Base-by-base conservation (phyloP, 1,140 invertebrate genomes). In the Cecropterus lyciades region DNA sequence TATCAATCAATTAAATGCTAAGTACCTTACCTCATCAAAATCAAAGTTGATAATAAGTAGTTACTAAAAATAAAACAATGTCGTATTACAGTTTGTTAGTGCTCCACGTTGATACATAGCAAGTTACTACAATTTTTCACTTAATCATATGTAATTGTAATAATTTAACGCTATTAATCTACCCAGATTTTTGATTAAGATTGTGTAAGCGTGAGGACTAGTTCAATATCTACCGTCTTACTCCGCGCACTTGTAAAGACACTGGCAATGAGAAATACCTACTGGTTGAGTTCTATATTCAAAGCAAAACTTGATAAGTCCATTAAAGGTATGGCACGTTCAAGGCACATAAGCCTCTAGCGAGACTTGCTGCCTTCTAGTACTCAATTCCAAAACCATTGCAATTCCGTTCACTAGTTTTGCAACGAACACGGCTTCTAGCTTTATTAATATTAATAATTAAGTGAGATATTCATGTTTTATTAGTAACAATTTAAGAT, bases 251-350 rank as follows among this genome's bases (percentile, higher is more conserved):
- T 37, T n/a, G 33, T 37, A 37, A 37, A 37, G 33, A 37, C 33
- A 37, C 33, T 37, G 33, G 33, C 33, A 37, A 37, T 37, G 33
- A 11, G 33, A 11, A 37, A 37, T 37, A 37, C 33, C 33, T 37
- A 37, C 33, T 37, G 11, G 33, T 37, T 37, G 33, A 37, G 33
- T 37, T 37, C 33, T 37, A 37, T 37, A 37, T 37, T 37, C 33
- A 37, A 37, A 37, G 33, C 33, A 43, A 43, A 43, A 43, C 40
- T 13, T 43, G 40, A 43, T 11, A 43, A 43, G 13, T 43, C 40
- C n/a, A 14, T 43, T 43, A 43, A 43, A 43, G n/a, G 40, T 43
- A 43, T 14, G 13, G 13, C 33, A 37, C 33, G 33, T 37, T 14
- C 40, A 43, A 43, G 40, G 40, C 40, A 14, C 40, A 43, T 43